These are phyloP conservation scores for Rhinogobio ventralis DNA, from an alignment of 2,797 vertebrate species.

Conservation along the genomic window DNA sequence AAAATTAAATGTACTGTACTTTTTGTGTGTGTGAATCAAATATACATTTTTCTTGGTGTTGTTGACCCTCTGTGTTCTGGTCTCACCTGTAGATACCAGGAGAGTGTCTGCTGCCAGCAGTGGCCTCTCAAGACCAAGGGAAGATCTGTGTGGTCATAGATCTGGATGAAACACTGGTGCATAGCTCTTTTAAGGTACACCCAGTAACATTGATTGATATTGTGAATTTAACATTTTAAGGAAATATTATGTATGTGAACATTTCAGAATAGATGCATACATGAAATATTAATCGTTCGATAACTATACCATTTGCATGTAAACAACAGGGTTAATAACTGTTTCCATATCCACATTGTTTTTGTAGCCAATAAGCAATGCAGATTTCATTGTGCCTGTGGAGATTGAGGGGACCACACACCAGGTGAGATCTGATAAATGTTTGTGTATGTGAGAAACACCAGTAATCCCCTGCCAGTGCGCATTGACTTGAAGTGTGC, in stretches of 20 bases:
- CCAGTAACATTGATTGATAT: neutral
- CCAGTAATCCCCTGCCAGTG: slow-evolving; percentile 28
- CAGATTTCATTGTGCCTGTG: slow-evolving; percentile 91
- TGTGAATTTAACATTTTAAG: neutral
- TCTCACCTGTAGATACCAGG: slow-evolving; percentile 65
- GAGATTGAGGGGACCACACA: slow-evolving; percentile 92
- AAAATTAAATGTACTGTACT: neutral
- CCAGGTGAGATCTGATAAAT: slow-evolving; percentile 77
- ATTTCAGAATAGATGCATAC: neutral
- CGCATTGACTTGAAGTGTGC: slow-evolving; percentile 64
- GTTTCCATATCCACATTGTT: slow-evolving; percentile 50
- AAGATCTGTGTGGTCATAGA: slow-evolving; percentile 90
- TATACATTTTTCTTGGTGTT: neutral
- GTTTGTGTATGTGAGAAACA: slow-evolving; percentile 54
- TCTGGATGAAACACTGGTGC: slow-evolving; percentile 88
- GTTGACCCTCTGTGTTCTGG: neutral
- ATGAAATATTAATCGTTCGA: neutral
- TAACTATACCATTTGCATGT: neutral
- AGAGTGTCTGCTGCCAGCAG: slow-evolving; percentile 84
- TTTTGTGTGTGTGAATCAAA: neutral
- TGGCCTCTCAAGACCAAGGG: slow-evolving; percentile 82
- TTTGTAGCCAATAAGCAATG: slow-evolving; percentile 87
- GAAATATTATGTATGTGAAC: neutral
- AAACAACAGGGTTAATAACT: neutral
- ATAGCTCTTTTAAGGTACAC: slow-evolving; percentile 90